Evolutionary conservation across 2,888 invertebrate species (phyloP).

Genomic region (Drosophila parthenogenetica): DNA sequence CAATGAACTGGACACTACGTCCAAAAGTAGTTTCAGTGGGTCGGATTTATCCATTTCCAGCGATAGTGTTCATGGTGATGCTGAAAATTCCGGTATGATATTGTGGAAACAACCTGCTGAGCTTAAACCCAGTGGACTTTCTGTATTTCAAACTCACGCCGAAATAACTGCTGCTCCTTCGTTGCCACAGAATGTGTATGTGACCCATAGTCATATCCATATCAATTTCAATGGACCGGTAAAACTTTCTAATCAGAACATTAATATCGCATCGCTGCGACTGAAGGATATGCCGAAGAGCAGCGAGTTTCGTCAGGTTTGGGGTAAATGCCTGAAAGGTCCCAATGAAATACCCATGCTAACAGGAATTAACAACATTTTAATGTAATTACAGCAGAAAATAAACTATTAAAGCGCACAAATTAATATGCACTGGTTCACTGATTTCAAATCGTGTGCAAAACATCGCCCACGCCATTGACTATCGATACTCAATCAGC

Average conservation of each 20-base stretch:
- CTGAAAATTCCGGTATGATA: conserved; percentile 3
- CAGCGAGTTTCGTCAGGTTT: conserved; percentile 66
- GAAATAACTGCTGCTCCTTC: neutral
- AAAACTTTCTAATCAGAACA: conserved; percentile 13
- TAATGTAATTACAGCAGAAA: conserved; percentile 35
- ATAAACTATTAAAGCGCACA: conserved; percentile 7
- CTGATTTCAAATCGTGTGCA: too few species aligned
- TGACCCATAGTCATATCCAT: conserved; percentile 62
- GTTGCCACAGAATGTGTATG: conserved; percentile 39
- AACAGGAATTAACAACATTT: conserved; percentile 38
- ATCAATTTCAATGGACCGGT: conserved; percentile 55
- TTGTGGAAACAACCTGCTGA: conserved; percentile 29
- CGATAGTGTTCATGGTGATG: neutral
- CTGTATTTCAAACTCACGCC: neutral
- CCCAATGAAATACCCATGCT: conserved; percentile 44
- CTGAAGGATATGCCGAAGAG: conserved; percentile 10
- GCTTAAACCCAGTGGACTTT: conserved; percentile 7
- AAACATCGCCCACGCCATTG: conserved; percentile 3
- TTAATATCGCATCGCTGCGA: conserved; percentile 23
- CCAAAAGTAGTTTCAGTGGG: conserved; percentile 15
- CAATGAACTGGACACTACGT: conserved; percentile 1
- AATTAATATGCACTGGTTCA: neutral
- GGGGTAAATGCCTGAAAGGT: conserved; percentile 44
- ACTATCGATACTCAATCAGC: neutral
- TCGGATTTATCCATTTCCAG: conserved; percentile 5